A percentile compares a stretch with the other conserved stretches of the same genome.
Conservation (phyloP, 92 coral and sea anemone genomes). For the Pocillopora meandrina region DNA sequence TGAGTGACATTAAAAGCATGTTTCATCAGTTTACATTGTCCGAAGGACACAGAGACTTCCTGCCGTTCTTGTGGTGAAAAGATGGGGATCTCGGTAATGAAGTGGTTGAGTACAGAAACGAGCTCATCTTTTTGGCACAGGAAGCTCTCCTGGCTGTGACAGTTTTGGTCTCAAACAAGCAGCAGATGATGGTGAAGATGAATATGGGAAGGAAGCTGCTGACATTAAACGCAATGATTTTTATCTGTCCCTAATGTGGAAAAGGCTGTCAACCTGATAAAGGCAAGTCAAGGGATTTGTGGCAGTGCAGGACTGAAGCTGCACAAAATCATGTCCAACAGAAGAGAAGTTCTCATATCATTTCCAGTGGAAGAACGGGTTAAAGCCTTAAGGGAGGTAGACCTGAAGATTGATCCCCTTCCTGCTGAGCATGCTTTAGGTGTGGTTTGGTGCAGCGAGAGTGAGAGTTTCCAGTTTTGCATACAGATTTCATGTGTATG, state of each 20-base stretch:
- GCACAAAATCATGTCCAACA: conserved; percentile 45
- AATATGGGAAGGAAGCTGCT: background rate
- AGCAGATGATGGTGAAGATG: background rate
- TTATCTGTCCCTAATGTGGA: conserved; percentile 15
- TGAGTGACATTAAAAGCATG: no score
- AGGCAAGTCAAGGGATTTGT: conserved; percentile 40
- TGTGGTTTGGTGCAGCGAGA: no score
- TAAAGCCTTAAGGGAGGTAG: no score
- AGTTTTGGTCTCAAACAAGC: background rate
- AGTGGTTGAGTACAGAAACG: background rate
- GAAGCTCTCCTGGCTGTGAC: background rate
- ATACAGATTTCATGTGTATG: no score
- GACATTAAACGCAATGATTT: background rate
- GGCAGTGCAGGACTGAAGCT: conserved; percentile 45
- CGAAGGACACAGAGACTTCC: no score
- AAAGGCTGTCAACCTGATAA: no score
- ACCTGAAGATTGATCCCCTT: no score
- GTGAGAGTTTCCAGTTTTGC: no score
- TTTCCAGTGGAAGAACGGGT: conserved; percentile 26
- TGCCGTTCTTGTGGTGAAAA: no score
- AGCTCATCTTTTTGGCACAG: conserved; percentile 15
- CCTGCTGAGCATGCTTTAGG: no score
- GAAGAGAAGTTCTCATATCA: conserved; percentile 31
- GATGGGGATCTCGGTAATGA: no score
- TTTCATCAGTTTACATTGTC: no score